Evolutionary conservation across 2,113 vertebrate species (phyloP).

Genomic region (Pedetes capensis): DNA sequence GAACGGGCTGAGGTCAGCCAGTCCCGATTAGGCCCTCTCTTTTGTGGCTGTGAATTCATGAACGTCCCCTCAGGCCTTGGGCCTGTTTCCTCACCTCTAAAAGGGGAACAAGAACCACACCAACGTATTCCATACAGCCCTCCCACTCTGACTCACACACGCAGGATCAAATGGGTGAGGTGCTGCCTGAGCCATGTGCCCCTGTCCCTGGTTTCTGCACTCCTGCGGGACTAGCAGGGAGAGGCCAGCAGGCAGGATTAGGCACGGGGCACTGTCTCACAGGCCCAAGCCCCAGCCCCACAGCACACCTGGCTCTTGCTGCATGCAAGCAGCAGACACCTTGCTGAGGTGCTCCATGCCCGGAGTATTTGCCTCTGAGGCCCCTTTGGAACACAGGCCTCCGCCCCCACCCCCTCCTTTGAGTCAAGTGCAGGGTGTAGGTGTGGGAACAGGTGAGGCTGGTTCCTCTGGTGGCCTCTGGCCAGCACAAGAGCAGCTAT

Average conservation of each 20-base stretch:
- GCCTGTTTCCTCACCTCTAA: not conserved
- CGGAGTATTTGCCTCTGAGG: not conserved
- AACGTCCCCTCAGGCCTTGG: not conserved
- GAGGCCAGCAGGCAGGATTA: not conserved
- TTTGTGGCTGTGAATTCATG: not conserved
- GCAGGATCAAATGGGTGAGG: not conserved
- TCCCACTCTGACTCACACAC: not conserved
- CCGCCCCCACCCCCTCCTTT: not conserved
- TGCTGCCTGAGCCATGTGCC: not conserved
- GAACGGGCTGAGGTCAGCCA: not conserved
- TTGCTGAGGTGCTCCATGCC: not conserved
- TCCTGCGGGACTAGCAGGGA: not conserved
- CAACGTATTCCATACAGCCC: not conserved
- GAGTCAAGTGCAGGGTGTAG: not conserved
- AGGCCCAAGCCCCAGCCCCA: not conserved
- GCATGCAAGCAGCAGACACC: not conserved
- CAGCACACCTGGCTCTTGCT: not conserved
- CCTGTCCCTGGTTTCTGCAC: not conserved
- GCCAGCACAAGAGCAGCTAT: not conserved
- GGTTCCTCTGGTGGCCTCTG: slow-evolving; percentile 24
- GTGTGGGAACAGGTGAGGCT: slow-evolving; percentile 54
- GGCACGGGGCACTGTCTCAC: not conserved
- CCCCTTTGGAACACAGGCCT: not conserved
- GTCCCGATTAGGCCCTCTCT: not conserved
- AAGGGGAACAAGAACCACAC: not conserved